A percentile compares a stretch with the other conserved stretches of the same genome.
These are phyloP conservation scores for Chondrilla cf. caribensis DNA, from an alignment of 37 sponge, comb jelly and placozoan species.

Conservation along the genomic window DNA sequence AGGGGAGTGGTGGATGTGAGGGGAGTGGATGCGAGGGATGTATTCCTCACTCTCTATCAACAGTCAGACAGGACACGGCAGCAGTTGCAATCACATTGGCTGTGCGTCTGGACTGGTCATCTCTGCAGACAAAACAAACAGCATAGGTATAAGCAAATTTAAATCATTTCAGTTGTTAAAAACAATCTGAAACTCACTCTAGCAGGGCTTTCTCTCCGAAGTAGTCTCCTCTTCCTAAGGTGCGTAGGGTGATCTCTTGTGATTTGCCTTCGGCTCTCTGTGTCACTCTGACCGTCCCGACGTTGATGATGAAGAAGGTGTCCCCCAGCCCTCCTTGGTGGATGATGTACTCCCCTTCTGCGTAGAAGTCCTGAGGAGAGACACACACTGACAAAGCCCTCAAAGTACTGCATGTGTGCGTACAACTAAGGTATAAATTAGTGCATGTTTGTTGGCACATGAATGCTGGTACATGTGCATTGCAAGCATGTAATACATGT, in stretches of 20 bases:
- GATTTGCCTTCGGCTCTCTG: constrained; percentile 46
- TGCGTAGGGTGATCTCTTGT: constrained; percentile 75
- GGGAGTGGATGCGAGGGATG: too few species aligned
- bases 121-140: constrained; percentile 36
- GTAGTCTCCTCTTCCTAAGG: constrained; percentile 69
- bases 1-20: too few species aligned
- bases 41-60: constrained; percentile 95
- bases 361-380: constrained; percentile 80
- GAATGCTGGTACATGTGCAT: neutral
- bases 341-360: constrained; percentile 89
- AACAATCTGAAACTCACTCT: constrained; percentile 52
- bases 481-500: too few species aligned
- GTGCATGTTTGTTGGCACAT: neutral
- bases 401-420: neutral
- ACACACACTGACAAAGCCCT: neutral
- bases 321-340: constrained; percentile 92
- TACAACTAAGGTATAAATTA: too few species aligned
- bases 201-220: constrained; percentile 96
- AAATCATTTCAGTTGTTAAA: neutral
- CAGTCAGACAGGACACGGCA: constrained; percentile 74
- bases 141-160: neutral
- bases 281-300: constrained; percentile 78
- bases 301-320: constrained; percentile 96
- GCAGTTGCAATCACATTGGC: constrained; percentile 90
- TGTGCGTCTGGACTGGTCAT: constrained; percentile 65